Base-by-base conservation (phyloP, 2,888 invertebrate species). In the Folsomia candida region DNA sequence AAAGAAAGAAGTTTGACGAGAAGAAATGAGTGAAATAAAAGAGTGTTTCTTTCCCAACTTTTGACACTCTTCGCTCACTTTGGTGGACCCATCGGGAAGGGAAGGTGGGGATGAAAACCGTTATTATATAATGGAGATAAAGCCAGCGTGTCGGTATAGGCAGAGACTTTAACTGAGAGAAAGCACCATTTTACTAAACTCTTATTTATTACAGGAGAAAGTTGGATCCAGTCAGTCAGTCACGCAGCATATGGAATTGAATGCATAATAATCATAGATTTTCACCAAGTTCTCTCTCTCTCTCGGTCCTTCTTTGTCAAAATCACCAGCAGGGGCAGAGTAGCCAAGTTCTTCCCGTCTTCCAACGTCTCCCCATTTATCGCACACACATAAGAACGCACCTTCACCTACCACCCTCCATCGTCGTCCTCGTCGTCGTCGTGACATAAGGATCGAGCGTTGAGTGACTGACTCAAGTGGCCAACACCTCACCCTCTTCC, bases 261-360 rank as follows among this genome's bases (percentile, higher is more conserved):
- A 75, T 75, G 70, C 75, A 75, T 75, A 75, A 75, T 75, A 71
- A 73, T 69, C 62, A 69, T 73, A 71, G 71, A 73, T 74, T 72
- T 72, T 66, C 62, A 70, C 68, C 68, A 66, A 71, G 62, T 71
- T 72, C 69, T 65, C 69, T 71, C 68, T 68, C 9, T 47, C 47
- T 11, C 47, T 18, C 9, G 18, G 47, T 47, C 29, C 62, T 9
- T 14, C 22, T 62, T 62, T 29, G 25, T 59, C 6, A 24, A 59
- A 59, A 59, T 59, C 59, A 59, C 59, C 59, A 59, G 26, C 24
- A n/a, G n/a, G n/a, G n/a, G n/a, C n/a, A n/a, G n/a, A n/a, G n/a
- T n/a, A n/a, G n/a, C n/a, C 26, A 20, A 59, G n/a, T 59, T 24
- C 59, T 27, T 59, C 24, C 59, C 26, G 24, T n/a, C n/a, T n/a